Percentiles rank a stretch among this genome's conserved stretches.
phyloP scores from a whole-genome alignment of 2,113 vertebrate genomes.

The Vulpes lagopus region DNA sequence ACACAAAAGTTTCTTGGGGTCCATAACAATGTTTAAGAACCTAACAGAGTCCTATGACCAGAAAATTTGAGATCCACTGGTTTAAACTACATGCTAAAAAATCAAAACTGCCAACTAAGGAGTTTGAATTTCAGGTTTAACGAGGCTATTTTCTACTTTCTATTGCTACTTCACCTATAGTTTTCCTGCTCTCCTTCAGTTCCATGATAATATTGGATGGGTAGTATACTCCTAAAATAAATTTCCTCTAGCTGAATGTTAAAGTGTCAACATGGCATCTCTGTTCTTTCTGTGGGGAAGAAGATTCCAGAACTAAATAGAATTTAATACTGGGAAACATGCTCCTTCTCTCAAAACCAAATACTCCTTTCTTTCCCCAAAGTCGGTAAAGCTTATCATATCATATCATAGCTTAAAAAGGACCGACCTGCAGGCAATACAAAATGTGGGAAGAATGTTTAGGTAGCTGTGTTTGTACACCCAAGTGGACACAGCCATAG shows the following conservation, averaged over 20 bases:
- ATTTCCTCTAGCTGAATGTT: conserved; percentile 22
- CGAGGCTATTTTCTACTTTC: neutral
- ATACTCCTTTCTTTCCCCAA: conserved; percentile 41
- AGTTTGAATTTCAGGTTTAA: neutral
- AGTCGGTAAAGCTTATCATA: conserved; percentile 50
- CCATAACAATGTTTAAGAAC: neutral
- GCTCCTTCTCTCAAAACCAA: conserved; percentile 69
- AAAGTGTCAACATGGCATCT: conserved; percentile 45
- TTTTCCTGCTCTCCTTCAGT: neutral
- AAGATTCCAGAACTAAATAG: neutral
- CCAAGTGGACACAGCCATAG: conserved; percentile 23
- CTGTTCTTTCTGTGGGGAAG: conserved; percentile 8
- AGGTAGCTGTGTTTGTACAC: neutral
- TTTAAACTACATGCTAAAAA: neutral
- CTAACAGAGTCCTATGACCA: neutral
- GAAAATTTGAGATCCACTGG: neutral
- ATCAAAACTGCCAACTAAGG: neutral
- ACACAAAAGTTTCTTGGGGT: conserved; percentile 27
- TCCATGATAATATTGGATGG: neutral
- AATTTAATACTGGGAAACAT: conserved; percentile 61
- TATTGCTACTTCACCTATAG: neutral
- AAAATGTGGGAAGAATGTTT: conserved; percentile 18
- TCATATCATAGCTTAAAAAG: conserved; percentile 54
- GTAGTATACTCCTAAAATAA: neutral
- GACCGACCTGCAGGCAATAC: conserved; percentile 64